Percentiles rank a stretch among this genome's conserved stretches.
phyloP scores from a whole-genome alignment of 2,113 vertebrate species.

The Eleginops maclovinus region DNA sequence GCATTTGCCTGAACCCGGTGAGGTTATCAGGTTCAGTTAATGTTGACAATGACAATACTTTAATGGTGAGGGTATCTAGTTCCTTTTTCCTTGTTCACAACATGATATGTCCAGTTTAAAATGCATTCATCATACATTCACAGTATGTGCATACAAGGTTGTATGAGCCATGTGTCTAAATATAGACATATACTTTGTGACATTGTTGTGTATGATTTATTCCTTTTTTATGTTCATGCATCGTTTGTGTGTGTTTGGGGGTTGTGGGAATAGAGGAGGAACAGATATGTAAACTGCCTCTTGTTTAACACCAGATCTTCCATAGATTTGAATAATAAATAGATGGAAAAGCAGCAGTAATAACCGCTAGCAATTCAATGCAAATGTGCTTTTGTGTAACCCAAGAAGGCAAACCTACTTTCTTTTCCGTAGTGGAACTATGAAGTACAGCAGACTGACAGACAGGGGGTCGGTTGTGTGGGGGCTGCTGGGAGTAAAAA shows the following conservation, averaged over 20 bases:
- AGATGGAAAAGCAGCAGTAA: neutral
- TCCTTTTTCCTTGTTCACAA: neutral
- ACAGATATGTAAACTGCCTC: neutral
- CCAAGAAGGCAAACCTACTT: neutral
- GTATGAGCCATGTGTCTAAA: neutral
- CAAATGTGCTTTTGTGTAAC: constrained; percentile 25
- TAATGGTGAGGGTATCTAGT: neutral
- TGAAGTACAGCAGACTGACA: constrained; percentile 22
- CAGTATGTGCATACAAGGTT: neutral
- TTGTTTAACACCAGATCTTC: neutral
- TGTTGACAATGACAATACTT: neutral
- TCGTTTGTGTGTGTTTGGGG: neutral
- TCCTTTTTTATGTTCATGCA: neutral
- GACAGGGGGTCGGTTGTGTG: constrained; percentile 43
- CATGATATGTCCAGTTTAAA: neutral
- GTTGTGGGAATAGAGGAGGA: neutral
- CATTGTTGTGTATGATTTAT: neutral
- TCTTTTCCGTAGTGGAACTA: constrained; percentile 8
- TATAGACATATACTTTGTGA: neutral
- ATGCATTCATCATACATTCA: neutral
- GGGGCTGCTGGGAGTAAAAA: constrained; percentile 56
- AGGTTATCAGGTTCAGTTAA: constrained; percentile 33
- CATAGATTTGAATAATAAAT: neutral
- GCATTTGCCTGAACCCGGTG: neutral
- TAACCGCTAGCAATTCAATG: neutral